Evolutionary conservation across 2,113 vertebrate species (phyloP), one percentile per base, ranked within the genome.

Genomic region (Rutilus rutilus): DNA sequence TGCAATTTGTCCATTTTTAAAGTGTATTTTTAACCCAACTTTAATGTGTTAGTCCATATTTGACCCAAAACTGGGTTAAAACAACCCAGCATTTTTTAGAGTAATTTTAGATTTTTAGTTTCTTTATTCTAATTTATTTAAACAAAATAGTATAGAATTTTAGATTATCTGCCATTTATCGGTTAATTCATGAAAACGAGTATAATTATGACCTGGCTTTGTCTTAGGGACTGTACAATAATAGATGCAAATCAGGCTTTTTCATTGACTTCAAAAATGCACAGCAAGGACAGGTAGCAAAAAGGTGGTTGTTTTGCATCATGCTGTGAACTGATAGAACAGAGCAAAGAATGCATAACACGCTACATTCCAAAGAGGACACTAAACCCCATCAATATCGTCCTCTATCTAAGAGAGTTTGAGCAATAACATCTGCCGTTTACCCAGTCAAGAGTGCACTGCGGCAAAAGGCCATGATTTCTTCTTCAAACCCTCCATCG

Each of bases 391-490:
- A 4, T 83, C 67, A 83, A 83, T 83, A 83, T 83, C 10, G 19
- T 83, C 81, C 81, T 83, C 64, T 73, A 73, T 59, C 67, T 54
- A 23, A 23, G 11, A 57, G 47, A 54, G 65, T 36, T 83, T 83
- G 81, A 83, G 81, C 64, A 83, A 83, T 73, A 83, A 42, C 81
- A 83, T 79, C 47, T 73, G 77, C 47, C 25, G 76, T 36, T 82
- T 82, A 75, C 59, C 62, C 79, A 65, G 60, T 75, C 23, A 57
- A 47, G 50, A 76, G 79, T 76, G 79, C 79, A 75, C 52, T 64
- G 69, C 69, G 80, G 78, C 78, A 82, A 74, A 81, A 82, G 78
- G 79, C 79, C 47, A 50, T 65, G 85, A 67, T 77, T 76, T 81
- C 69, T 81, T 36, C 69, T 86, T 73, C 78, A 82, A 39, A 60